Percentiles rank a stretch among this genome's conserved stretches.
These are phyloP conservation scores for Bicyclus anynana DNA, from an alignment of 1,140 invertebrate species.

Conservation along the genomic window DNA sequence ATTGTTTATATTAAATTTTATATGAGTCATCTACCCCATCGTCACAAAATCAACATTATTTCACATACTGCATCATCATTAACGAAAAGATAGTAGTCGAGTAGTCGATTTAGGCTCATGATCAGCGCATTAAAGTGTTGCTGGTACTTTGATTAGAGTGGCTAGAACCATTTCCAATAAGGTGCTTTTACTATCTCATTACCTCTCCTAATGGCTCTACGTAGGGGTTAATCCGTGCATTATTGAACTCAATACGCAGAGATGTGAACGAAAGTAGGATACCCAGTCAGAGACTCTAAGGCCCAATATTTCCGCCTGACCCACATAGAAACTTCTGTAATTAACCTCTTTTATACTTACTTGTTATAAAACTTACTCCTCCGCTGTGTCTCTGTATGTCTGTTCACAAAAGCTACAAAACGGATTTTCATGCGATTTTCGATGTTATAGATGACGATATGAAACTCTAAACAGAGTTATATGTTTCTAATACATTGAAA, in stretches of 20 bases:
- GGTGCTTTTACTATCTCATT: constrained; percentile 52
- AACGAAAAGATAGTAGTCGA: constrained; percentile 25
- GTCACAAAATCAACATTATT: no score
- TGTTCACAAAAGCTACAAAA: no score
- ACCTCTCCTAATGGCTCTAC: constrained; percentile 38
- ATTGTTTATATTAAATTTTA: no score
- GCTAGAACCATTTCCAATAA: constrained; percentile 55
- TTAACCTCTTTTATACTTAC: no score
- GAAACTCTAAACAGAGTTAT: no score
- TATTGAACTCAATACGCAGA: constrained; percentile 47
- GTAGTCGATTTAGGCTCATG: constrained; percentile 33
- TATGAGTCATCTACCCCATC: no score
- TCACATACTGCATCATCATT: constrained; percentile 38
- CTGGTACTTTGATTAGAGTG: constrained; percentile 53
- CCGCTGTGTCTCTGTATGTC: no score
- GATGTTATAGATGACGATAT: no score
- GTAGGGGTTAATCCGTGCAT: constrained; percentile 28
- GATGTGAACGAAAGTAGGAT: constrained; percentile 51
- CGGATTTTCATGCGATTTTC: no score
- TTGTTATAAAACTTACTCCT: no score
- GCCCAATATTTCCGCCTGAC: neutral
- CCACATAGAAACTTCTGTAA: neutral
- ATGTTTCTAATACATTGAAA: no score
- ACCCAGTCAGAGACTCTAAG: constrained; percentile 20
- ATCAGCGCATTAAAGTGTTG: no score